Base-by-base conservation (phyloP, 2,797 vertebrate species). In the Phalloptychus januarius region DNA sequence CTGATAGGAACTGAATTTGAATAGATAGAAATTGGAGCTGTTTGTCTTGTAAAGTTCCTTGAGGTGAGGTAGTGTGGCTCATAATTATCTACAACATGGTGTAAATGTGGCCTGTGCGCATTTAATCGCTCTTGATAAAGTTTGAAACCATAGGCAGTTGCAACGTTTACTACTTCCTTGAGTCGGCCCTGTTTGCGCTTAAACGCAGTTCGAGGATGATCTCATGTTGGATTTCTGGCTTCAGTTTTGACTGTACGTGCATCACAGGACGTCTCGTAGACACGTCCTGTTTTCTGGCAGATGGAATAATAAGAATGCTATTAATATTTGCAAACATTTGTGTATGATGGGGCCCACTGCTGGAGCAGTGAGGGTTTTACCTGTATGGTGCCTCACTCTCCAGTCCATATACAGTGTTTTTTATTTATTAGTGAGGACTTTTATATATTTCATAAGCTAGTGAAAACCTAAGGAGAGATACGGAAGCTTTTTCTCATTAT, bases 401-500 rank as follows among this genome's bases (percentile, higher is more conserved):
- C 74, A 79, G 75, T 86, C 79, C 79, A 86, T 86, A 72, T 87
- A 84, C 72, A 44, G 52, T 42, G 6, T 73, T 54, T 87, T 92
- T 90, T 86, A 92, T 93, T 86, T 88, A 88, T 90, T 91, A 90
- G 76, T 85, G 75, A 81, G 81, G 84, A 89, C 85, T 90, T 90
- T 84, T 23, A 72, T 91, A 80, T 88, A 87, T 90, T 92, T 90
- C 70, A 86, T 72, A 79, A 88, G 84, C 86, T 77, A 89, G 89
- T 89, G 85, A 75, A 85, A 93, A 90, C 88, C 87, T 90, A 93
- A 94, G 83, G 87, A 87, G 85, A 94, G 91, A 93, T 92, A 93
- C 80, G 85, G 86, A 70, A 79, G 88, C 88, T 33, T 91, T 91
- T 95, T 94, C 92, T 94, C 90, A 94, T 95, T 95, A 93, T 93